Evolutionary conservation across 2,797 vertebrate genomes (phyloP).

Genomic region (Chloroceryle inda): DNA sequence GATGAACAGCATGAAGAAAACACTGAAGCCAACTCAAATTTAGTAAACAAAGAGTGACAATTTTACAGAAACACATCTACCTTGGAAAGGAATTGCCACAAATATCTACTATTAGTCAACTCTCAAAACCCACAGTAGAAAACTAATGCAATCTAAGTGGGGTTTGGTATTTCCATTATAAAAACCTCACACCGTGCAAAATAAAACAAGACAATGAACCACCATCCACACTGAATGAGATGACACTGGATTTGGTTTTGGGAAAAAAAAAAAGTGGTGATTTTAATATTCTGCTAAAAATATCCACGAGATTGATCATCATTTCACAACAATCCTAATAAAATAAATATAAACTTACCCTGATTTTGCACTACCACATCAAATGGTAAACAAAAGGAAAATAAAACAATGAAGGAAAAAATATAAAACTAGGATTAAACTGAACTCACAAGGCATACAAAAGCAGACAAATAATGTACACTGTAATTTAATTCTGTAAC

Average conservation of each 20-base stretch:
- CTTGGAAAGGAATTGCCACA: background rate
- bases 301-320: background rate
- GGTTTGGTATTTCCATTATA: background rate
- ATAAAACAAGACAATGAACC: background rate
- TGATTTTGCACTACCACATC: conserved; percentile 86
- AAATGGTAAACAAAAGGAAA: conserved; percentile 74
- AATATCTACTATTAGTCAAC: background rate
- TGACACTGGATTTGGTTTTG: background rate
- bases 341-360: conserved; percentile 86
- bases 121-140: background rate
- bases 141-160: background rate
- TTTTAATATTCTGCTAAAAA: conserved; percentile 31
- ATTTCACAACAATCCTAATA: conserved; percentile 30
- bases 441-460: conserved; percentile 63
- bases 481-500: background rate
- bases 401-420: conserved; percentile 69
- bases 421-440: conserved; percentile 53
- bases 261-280: background rate
- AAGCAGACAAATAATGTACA: conserved; percentile 62
- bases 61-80: background rate
- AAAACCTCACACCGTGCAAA: conserved; percentile 17
- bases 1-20: background rate
- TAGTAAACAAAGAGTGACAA: background rate
- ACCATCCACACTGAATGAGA: background rate
- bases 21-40: background rate